These are phyloP conservation scores for Pithecia hirsuta DNA, from an alignment of 2,797 vertebrate species.

Conservation along the genomic window DNA sequence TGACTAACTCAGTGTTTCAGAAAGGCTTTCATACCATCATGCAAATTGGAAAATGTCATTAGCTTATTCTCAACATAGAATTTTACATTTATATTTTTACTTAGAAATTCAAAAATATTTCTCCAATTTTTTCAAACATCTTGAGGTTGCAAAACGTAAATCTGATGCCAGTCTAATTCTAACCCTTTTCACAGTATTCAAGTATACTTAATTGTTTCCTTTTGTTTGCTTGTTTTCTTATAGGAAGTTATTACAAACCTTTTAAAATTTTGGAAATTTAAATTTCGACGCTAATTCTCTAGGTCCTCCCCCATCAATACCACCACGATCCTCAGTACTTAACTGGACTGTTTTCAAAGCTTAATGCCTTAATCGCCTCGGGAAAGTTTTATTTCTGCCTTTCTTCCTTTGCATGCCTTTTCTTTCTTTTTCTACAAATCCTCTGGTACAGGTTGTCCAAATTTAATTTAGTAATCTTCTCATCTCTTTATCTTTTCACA, in stretches of 20 bases:
- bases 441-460: background rate
- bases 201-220: background rate
- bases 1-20: background rate
- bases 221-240: background rate
- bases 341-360: background rate
- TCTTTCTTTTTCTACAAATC: background rate
- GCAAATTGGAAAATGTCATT: background rate
- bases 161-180: background rate
- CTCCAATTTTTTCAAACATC: background rate
- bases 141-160: background rate
- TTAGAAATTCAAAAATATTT: constrained; percentile 8
- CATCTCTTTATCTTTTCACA: background rate
- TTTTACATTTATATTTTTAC: background rate
- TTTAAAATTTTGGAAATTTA: background rate
- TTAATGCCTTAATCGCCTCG: background rate
- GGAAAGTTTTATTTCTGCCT: background rate
- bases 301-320: background rate
- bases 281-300: background rate
- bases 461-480: background rate
- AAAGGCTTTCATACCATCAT: background rate
- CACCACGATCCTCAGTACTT: background rate
- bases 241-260: background rate
- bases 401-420: background rate
- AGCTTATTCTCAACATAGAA: background rate
- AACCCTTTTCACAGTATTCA: background rate